Base-by-base conservation (phyloP, 2,888 invertebrate genomes). In the Meandrusa payeni region DNA sequence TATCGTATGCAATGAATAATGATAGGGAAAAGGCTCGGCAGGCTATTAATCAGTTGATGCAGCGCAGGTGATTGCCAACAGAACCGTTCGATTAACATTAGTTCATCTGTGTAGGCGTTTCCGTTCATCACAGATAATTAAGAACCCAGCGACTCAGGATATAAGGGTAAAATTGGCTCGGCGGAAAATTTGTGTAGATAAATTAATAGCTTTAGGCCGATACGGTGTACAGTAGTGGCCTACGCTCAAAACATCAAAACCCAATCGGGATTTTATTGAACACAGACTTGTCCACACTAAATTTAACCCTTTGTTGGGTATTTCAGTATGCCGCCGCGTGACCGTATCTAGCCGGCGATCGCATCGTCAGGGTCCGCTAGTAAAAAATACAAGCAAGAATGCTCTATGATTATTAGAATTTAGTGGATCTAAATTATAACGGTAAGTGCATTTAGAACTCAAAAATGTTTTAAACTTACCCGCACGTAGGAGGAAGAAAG, bases 11-110 rank as follows among this genome's bases (percentile, higher is more conserved):
- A 29, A 28, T 38, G 38, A 38, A 38, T 38, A 29, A 29, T 22
- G 13, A 29, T 10, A 22, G 39, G 22, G 9, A 12, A 29, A 22
- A n/a, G n/a, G 22, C 29, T 23, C 19, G 12, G 13, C 22, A 11
- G 12, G 29, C 39, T 4, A 39, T 39, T 39, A 39, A 39, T 39
- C 39, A 39, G 39, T 29, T 29, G 39, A 39, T 39, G 39, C 39
- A 29, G 10, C 39, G 29, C 39, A 39, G 20, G 38, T 38, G 38
- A 38, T 38, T 29, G 38, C 28, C 29, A 38, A 29, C 38, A 29
- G 13, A 11, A 4, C 22, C 38, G 38, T 38, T 20, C 28, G 28
- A 29, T 29, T 38, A 38, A 38, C 38, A 38, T 38, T 38, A 29
- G 28, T 29, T 38, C 20, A 22, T 29, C 28, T 20, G 28, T 27